Evolutionary conservation across 2,797 vertebrate species (phyloP), one percentile per base, ranked within the genome.

Genomic region (Toxotes lorentzi): DNA sequence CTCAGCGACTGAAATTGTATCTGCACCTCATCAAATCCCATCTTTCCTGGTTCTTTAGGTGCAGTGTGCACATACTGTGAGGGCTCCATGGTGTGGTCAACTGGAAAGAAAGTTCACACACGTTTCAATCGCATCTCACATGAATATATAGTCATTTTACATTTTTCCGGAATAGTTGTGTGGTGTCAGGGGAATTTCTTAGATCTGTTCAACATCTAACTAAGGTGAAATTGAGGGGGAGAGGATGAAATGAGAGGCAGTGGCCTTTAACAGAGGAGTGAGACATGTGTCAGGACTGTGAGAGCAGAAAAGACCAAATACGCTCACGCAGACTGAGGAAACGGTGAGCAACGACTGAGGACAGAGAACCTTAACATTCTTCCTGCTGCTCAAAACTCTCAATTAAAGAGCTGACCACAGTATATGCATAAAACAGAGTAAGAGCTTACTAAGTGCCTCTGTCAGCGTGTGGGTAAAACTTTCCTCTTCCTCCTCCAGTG

Each of bases 21-120:
- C 27, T 85, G 51, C 94, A 97, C 96, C 94, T 97, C 94, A 85
- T 96, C 94, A 91, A 96, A 97, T 34, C 95, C 96, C 94, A 96
- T 95, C 92, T 95, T 97, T 88, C 95, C 94, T 23, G 91, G 92
- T 66, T 92, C 84, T 85, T 95, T 96, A 0, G 83, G 88, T 13
- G 82, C 85, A 58, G 86, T 60, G 23, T 95, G 94, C 65, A 96
- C 70, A 74, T 93, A 94, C 70, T 87, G 92, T 1, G 96, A 97
- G 14, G 95, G 95, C 66, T 96, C 95, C 86, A 97, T 53, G 1
- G 65, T 93, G 47, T 83, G 93, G 67, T 96, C 88, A n/a, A 95
- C 97, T 97, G 90, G 32, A 86, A 68, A 53, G n/a, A 68, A 70
- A 78, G 51, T 45, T 43, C 56, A 19, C 64, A 59, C 24, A 63